Conservation (phyloP, 2,797 vertebrate genomes). For the Peromyscus nudipes region DNA sequence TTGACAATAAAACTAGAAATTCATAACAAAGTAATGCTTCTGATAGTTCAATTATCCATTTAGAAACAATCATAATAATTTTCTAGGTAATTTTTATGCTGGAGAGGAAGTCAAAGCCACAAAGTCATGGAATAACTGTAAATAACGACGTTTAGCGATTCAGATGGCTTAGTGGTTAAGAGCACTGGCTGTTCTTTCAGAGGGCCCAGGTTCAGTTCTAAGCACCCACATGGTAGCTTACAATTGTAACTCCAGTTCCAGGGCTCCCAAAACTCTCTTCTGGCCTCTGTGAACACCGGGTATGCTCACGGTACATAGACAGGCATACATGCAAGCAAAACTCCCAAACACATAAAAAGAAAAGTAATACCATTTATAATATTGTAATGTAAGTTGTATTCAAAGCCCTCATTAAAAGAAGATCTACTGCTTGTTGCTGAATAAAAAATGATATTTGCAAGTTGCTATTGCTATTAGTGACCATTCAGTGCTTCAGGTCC, state of each 20-base stretch:
- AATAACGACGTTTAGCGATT: slow-evolving; percentile 23
- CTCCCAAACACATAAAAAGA: not conserved
- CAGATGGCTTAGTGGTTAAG: not conserved
- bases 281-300: not conserved
- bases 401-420: slow-evolving; percentile 18
- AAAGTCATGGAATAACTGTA: slow-evolving; percentile 17
- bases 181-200: not conserved
- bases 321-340: not conserved
- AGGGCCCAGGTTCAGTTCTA: not conserved
- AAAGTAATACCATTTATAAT: slow-evolving; percentile 31
- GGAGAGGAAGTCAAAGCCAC: slow-evolving; percentile 20
- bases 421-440: slow-evolving; percentile 10
- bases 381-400: not conserved
- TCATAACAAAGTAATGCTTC: slow-evolving; percentile 32
- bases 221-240: not conserved
- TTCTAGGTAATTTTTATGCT: slow-evolving; percentile 38
- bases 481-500: not conserved
- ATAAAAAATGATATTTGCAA: not conserved
- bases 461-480: not conserved
- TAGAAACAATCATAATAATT: slow-evolving; percentile 47
- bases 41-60: not conserved
- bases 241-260: not conserved
- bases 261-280: not conserved
- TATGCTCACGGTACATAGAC: not conserved
- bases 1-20: slow-evolving; percentile 41